A percentile compares a stretch with the other conserved stretches of the same genome.
phyloP scores from a whole-genome alignment of 2,113 vertebrate genomes.

The Callocephalon fimbriatum region DNA sequence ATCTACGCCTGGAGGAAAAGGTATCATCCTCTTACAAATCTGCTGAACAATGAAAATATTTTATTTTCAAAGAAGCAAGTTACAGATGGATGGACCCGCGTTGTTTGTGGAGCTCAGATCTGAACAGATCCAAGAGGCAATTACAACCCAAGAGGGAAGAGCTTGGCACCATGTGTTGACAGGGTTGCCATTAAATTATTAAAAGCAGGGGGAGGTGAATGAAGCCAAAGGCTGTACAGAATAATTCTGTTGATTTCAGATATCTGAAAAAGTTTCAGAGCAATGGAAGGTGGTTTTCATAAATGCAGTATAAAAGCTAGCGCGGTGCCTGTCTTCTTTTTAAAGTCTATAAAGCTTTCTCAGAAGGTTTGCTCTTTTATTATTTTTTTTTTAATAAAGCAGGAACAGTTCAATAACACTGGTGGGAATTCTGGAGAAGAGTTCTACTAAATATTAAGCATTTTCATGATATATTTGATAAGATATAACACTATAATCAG shows the following conservation, averaged over 20 bases:
- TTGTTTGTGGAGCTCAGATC: not conserved
- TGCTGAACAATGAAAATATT: not conserved
- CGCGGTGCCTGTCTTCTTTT: not conserved
- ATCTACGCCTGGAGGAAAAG: not conserved
- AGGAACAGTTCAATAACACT: not conserved
- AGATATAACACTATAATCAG: not conserved
- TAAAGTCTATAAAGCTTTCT: not conserved
- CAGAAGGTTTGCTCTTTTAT: not conserved
- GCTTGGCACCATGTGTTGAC: not conserved
- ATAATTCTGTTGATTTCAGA: not conserved
- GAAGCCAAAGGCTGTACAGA: not conserved
- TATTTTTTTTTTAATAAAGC: not conserved
- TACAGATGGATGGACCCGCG: not conserved
- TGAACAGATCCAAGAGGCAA: not conserved
- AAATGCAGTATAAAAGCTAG: not conserved
- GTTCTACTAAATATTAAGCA: not conserved
- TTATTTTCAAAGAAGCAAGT: not conserved
- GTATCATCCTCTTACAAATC: not conserved
- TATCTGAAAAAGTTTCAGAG: not conserved
- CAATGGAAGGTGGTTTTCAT: not conserved
- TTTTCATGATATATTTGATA: not conserved
- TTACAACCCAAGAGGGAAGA: not conserved
- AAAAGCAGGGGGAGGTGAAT: not conserved
- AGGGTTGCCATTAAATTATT: constrained; percentile 2
- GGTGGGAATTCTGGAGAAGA: not conserved